Evolutionary conservation across 2,888 invertebrate species (phyloP).

Genomic region (Zaprionus obscuricornis): DNA sequence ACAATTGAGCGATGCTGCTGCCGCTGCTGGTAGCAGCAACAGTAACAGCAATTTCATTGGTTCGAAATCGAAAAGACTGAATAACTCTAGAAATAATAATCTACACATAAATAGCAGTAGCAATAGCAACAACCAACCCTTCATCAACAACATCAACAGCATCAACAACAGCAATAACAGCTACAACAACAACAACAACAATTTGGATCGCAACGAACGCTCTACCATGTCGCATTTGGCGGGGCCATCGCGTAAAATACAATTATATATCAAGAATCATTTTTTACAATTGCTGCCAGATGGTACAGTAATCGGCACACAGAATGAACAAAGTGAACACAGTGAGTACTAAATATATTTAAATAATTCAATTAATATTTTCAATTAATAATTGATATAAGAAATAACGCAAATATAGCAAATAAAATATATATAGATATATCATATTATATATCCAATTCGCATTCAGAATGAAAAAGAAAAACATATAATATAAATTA

Average conservation of each 20-base stretch:
- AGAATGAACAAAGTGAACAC: constrained; percentile 91
- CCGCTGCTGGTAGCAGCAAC: constrained; percentile 35
- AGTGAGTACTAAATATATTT: constrained; percentile 86
- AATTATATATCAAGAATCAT: constrained; percentile 93
- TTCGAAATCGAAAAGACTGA: constrained; percentile 83
- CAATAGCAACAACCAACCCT: constrained; percentile 56
- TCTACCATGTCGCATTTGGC: constrained; percentile 92
- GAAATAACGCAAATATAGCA: background rate
- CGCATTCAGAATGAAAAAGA: too few species aligned
- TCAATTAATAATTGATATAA: too few species aligned
- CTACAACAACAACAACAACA: constrained; percentile 71
- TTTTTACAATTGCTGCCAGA: constrained; percentile 92
- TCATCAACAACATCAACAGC: constrained; percentile 37
- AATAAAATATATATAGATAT: too few species aligned
- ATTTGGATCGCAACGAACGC: constrained; percentile 85
- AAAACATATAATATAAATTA: too few species aligned
- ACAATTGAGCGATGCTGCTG: constrained; percentile 39
- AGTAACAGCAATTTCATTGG: constrained; percentile 70
- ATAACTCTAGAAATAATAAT: constrained; percentile 81
- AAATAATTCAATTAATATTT: background rate
- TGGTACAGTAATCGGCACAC: constrained; percentile 93
- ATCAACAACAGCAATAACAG: constrained; percentile 45
- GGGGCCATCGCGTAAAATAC: constrained; percentile 92
- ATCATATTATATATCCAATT: too few species aligned
- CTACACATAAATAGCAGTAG: constrained; percentile 70